Base-by-base conservation (phyloP, 2,113 vertebrate genomes). In the Alces alces region DNA sequence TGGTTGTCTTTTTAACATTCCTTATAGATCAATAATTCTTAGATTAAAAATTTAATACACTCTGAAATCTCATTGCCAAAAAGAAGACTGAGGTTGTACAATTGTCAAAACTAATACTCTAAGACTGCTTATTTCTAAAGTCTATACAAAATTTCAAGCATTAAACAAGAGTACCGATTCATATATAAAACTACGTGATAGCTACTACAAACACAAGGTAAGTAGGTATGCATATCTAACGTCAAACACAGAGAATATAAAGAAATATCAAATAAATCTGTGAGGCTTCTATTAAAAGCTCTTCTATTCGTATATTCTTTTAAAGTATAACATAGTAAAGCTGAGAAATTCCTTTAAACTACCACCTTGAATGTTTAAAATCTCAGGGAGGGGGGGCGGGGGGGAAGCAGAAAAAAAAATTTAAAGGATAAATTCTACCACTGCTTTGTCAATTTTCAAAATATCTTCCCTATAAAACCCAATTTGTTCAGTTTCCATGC, bases 121-220 rank as follows among this genome's bases (percentile, higher is more conserved):
- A 96, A 98, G 98, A 97, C 60, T 97, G 95, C 76, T 98, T 86
- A 87, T 94, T 97, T 97, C 94, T 89, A 98, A 98, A 99, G 98
- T 95, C 95, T 96, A 94, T 45, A 95, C 30, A 76, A 95, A 87
- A 86, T 15, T 39, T 57, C 21, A 85, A 85, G 52, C 89, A 39
- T 86, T 97, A 97, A 85, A 86, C 95, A 97, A 98, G 96, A 98
- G 96, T 86, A 96, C 83, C 64, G 86, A 96, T 95, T 98, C 97
- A 97, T 84, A 98, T 84, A 96, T 1, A 98, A 54, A 87, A 91
- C 91, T 93, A 95, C 66, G 55, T 1, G 66, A 93, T 2, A 6
- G 19, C 52, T 95, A 93, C 80, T 91, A 76, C 45, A 92, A 96
- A 89, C 17, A 93, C 30, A 7, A 89, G 66, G 36, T 55, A 30